These are phyloP conservation scores for Pseudomyrmex sp. DNA, from an alignment of 1,140 invertebrate species.

Conservation along the genomic window DNA sequence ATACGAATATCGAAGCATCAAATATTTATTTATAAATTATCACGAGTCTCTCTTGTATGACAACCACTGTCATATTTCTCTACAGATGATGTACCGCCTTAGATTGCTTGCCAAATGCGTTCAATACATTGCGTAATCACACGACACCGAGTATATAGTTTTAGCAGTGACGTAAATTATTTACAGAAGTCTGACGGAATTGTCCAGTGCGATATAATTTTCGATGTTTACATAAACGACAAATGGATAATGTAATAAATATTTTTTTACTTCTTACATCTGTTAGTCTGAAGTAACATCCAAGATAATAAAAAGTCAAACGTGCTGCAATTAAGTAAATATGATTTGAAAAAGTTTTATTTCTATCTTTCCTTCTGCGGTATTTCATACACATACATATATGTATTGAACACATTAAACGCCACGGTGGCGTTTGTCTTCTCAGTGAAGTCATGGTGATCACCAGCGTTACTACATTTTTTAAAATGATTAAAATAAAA, in stretches of 20 bases:
- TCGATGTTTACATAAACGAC: not conserved
- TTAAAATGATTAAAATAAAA: too few species aligned
- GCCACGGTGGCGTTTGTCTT: too few species aligned
- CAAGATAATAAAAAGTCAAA: not conserved
- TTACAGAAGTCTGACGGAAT: constrained; percentile 19
- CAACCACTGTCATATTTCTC: constrained; percentile 54
- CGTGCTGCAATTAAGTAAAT: not conserved
- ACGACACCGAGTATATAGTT: constrained; percentile 20
- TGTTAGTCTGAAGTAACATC: too few species aligned
- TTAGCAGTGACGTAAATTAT: constrained; percentile 53
- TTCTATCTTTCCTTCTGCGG: too few species aligned
- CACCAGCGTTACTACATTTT: too few species aligned
- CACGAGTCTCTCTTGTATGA: constrained; percentile 2
- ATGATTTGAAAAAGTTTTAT: too few species aligned
- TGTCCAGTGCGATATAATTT: constrained; percentile 35
- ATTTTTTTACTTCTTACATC: not conserved
- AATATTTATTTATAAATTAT: constrained; percentile 59
- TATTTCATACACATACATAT: too few species aligned
- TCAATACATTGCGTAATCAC: constrained; percentile 42
- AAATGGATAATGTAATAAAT: not conserved
- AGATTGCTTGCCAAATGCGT: constrained; percentile 56
- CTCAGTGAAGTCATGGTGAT: too few species aligned
- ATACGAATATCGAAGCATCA: not conserved
- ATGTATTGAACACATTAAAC: too few species aligned
- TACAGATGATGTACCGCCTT: constrained; percentile 25